Percentiles rank a stretch among this genome's conserved stretches.
Evolutionary conservation across 2,888 invertebrate genomes (phyloP).

Genomic region (Macrosiphum euphorbiae): DNA sequence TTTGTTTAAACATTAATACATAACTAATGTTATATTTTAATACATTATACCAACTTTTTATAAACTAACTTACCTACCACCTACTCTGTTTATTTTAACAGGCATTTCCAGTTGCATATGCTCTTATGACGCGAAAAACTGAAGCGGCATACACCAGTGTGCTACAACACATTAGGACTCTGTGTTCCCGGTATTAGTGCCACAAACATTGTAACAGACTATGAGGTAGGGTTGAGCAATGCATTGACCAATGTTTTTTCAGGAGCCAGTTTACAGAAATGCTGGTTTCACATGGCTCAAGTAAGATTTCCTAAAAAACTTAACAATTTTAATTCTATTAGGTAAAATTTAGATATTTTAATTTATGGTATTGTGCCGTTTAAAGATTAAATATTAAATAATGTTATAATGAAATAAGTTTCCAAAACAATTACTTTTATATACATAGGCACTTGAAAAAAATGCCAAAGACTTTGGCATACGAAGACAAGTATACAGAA

Average conservation of each 20-base stretch:
- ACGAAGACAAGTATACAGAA: neutral
- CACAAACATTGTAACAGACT: too few species aligned
- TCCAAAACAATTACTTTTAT: neutral
- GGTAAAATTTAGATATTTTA: neutral
- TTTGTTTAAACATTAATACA: neutral
- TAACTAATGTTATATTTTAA: neutral
- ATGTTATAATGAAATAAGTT: neutral
- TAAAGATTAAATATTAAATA: neutral
- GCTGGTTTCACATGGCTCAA: too few species aligned
- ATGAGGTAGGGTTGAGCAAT: too few species aligned
- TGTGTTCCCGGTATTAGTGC: too few species aligned
- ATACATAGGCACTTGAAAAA: conserved; percentile 1
- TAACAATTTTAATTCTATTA: neutral
- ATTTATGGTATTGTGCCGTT: too few species aligned
- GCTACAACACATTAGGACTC: neutral
- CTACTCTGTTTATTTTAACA: neutral
- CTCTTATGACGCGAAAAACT: neutral
- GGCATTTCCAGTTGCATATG: neutral
- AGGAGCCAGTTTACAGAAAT: too few species aligned
- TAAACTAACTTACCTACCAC: neutral
- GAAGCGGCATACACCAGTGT: neutral
- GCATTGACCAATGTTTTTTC: too few species aligned
- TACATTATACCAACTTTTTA: neutral
- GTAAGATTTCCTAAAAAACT: too few species aligned
- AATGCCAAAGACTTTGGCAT: neutral